Evolutionary conservation across 2,113 vertebrate species (phyloP).

Genomic region (Ptyas mucosa): DNA sequence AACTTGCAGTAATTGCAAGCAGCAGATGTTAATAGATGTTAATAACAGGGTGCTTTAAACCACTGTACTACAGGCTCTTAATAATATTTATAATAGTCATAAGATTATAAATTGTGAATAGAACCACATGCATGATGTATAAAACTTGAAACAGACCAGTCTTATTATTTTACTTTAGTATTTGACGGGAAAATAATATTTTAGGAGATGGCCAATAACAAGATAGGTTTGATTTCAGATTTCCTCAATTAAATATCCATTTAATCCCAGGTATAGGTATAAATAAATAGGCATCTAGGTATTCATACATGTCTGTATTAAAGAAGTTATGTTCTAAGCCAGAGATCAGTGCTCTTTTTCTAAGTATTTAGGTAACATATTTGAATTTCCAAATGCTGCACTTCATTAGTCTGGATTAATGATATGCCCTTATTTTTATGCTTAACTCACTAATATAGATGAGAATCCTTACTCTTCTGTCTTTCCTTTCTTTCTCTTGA

Average conservation of each 20-base stretch:
- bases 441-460: background rate
- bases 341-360: background rate
- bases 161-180: background rate
- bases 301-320: background rate
- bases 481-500: background rate
- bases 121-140: background rate
- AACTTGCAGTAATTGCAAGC: too few species aligned
- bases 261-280: background rate
- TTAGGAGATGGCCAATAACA: background rate
- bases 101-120: slow-evolving; percentile 2
- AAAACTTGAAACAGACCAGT: slow-evolving; percentile 12
- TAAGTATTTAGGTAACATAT: background rate
- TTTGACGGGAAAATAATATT: background rate
- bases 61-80: too few species aligned
- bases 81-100: slow-evolving; percentile 7
- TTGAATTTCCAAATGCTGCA: background rate
- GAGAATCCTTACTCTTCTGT: background rate
- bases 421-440: background rate
- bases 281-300: background rate
- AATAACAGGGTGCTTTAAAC: too few species aligned
- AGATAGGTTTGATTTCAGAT: background rate
- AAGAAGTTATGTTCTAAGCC: background rate
- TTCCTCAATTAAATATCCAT: background rate
- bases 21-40: too few species aligned
- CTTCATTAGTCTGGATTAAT: background rate